Evolutionary conservation across 2,797 vertebrate species (phyloP).

Genomic region (Hypotaenidia okinawae): DNA sequence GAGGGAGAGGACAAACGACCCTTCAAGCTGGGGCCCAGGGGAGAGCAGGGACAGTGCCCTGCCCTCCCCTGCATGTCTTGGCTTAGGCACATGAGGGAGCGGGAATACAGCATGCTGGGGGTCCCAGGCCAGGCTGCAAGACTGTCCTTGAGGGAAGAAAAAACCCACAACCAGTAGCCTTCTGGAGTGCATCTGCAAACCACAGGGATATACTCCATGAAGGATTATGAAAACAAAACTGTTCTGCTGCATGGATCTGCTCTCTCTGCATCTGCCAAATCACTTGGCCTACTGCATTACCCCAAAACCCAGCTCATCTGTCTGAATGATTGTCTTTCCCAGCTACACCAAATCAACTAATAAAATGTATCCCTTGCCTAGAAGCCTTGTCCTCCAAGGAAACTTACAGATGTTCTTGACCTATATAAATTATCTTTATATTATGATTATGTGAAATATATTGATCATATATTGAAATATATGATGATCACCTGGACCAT

Average conservation of each 20-base stretch:
- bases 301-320: background rate
- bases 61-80: background rate
- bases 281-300: background rate
- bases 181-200: background rate
- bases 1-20: background rate
- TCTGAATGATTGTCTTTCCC: background rate
- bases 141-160: background rate
- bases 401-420: background rate
- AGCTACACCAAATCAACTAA: background rate
- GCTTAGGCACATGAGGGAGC: background rate
- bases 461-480: too few relatives aligned
- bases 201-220: background rate
- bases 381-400: background rate
- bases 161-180: background rate
- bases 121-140: background rate
- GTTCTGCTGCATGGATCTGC: background rate
- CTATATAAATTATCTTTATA: background rate
- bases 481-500: too few relatives aligned
- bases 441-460: background rate
- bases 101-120: accelerated
- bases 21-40: background rate
- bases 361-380: background rate
- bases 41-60: background rate
- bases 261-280: background rate
- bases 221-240: background rate